These are phyloP conservation scores for Equus quagga DNA, from an alignment of 2,113 vertebrate genomes.

Conservation along the genomic window DNA sequence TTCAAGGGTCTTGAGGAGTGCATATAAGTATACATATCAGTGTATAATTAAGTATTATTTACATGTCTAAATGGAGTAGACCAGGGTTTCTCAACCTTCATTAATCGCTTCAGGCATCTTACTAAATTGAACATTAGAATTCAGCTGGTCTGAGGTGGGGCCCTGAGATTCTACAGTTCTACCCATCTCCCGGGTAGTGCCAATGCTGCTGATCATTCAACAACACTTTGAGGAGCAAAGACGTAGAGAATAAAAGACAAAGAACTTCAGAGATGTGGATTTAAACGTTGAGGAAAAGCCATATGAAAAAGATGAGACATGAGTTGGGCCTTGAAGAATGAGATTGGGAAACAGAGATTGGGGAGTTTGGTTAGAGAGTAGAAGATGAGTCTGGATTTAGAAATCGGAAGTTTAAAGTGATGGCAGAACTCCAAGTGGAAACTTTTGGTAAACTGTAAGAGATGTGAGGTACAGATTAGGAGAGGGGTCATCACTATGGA, in stretches of 20 bases:
- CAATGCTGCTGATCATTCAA: no score
- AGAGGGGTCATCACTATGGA: not conserved
- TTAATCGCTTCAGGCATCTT: not conserved
- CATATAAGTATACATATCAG: not conserved
- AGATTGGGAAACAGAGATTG: not conserved
- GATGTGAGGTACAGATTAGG: not conserved
- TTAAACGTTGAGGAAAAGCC: not conserved
- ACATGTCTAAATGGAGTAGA: not conserved
- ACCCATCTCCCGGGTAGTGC: not conserved
- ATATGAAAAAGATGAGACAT: not conserved
- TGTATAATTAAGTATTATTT: not conserved
- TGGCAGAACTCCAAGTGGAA: not conserved
- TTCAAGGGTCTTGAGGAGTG: not conserved
- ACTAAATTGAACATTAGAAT: not conserved
- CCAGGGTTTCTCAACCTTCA: not conserved
- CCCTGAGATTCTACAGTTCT: not conserved
- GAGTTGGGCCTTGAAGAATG: not conserved
- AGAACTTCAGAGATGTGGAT: not conserved
- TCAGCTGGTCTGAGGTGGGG: not conserved
- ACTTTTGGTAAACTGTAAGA: not conserved
- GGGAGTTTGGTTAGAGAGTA: not conserved
- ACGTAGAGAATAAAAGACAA: not conserved
- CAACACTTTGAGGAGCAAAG: not conserved
- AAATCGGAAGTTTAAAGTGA: not conserved
- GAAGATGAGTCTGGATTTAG: not conserved